Evolutionary conservation across 2,888 invertebrate genomes (phyloP).

Genomic region (Coleophora flavipennella): DNA sequence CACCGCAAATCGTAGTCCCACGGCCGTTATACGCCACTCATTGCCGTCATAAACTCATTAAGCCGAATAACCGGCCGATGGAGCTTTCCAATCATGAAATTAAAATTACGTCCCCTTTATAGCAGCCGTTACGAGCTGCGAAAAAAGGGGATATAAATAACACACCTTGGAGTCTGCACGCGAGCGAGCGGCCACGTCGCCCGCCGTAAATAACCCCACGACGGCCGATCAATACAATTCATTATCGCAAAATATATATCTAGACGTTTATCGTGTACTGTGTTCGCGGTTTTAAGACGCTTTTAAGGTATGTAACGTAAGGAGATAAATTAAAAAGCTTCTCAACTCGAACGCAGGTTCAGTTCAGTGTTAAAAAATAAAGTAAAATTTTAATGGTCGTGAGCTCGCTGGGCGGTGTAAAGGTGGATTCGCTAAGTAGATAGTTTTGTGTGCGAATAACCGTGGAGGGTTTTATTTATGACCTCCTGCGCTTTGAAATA

Average conservation of each 20-base stretch:
- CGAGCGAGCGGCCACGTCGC: constrained; percentile 50
- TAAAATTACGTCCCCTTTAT: constrained; percentile 71
- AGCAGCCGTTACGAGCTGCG: constrained; percentile 70
- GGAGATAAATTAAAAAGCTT: not conserved
- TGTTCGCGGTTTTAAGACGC: constrained; percentile 40
- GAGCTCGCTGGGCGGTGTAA: constrained; percentile 33
- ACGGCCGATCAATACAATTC: constrained; percentile 67
- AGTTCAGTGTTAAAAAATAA: too few relatives aligned
- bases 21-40: constrained; percentile 55
- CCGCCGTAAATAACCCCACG: constrained; percentile 64
- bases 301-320: constrained; percentile 18
- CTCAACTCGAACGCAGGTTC: not conserved
- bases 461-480: not conserved
- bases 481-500: too few relatives aligned
- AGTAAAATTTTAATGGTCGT: constrained; percentile 31
- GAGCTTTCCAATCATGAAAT: constrained; percentile 72
- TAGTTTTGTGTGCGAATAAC: not conserved
- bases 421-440: constrained; percentile 11
- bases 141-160: constrained; percentile 73
- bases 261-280: constrained; percentile 34
- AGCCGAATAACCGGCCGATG: constrained; percentile 67
- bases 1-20: constrained; percentile 30
- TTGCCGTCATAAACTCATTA: constrained; percentile 66
- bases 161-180: constrained; percentile 65
- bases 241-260: constrained; percentile 64